Percentiles rank a stretch among this genome's conserved stretches.
phyloP scores from a whole-genome alignment of 2,888 invertebrate species.

The Portevinia maculata region DNA sequence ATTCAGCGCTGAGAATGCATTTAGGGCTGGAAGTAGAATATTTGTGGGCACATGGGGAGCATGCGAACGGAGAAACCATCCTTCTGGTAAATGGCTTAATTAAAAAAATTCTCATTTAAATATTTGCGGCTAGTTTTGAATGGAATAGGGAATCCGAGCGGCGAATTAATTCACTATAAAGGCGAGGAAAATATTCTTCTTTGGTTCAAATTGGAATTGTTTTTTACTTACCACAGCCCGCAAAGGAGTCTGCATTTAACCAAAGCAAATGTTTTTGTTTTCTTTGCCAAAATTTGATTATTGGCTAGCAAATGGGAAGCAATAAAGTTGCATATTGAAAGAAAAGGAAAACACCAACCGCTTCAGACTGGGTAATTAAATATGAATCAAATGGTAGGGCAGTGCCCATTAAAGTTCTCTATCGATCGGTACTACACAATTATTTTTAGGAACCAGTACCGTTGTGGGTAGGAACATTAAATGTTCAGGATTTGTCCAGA shows the following conservation, averaged over 20 bases:
- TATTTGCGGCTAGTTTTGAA: constrained; percentile 46
- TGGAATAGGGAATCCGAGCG: not conserved
- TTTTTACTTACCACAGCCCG: not conserved
- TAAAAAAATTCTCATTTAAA: constrained; percentile 67
- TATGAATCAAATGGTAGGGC: no score
- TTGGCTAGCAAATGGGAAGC: constrained; percentile 16
- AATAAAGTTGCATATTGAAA: not conserved
- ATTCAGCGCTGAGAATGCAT: constrained; percentile 38
- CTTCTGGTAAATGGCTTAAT: constrained; percentile 57
- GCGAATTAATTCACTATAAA: not conserved
- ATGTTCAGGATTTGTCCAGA: no score
- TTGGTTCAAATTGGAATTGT: not conserved
- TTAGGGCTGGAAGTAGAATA: not conserved
- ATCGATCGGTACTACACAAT: no score
- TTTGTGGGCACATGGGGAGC: not conserved
- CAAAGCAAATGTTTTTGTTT: constrained; percentile 3
- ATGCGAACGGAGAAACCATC: not conserved
- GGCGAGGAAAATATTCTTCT: constrained; percentile 7
- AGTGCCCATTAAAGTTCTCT: no score
- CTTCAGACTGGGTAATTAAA: not conserved
- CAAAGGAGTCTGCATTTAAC: constrained; percentile 3
- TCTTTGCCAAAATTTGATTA: constrained; percentile 33
- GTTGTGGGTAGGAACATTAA: no score
- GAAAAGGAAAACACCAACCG: not conserved
- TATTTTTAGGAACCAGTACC: no score